Base-by-base conservation (phyloP, 2,888 invertebrate genomes). In the Chaetogeoica ovagalla region DNA sequence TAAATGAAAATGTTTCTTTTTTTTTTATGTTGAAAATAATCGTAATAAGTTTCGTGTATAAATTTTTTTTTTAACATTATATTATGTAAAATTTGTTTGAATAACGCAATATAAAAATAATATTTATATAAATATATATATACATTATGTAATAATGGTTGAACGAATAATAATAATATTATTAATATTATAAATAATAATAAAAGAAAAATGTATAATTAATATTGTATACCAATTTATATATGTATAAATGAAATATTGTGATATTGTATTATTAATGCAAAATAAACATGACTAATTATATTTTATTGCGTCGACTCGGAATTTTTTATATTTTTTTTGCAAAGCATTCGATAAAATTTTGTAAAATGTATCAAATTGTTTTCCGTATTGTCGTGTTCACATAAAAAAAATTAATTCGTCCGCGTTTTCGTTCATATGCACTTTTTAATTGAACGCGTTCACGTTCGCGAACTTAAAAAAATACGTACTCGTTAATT, bases 231-330 rank as follows among this genome's bases (percentile, higher is more conserved):
- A 75, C 75, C 75, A 43, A 68, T 76, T 76, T 76, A 76, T 68
- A 75, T 66, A 48, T 66, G 11, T 62, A 65, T 73, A 68, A 76
- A 76, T 68, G 75, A 30, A 76, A 76, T 68, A 76, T 76, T 76
- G 75, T 76, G 75, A 76, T 76, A 76, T 76, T 68, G 75, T 76
- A 76, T 59, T 68, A 68, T 76, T 76, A 48, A 68, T 60, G 11
- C 66, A n/a, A 62, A 48, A 72, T 55, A 5, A 52, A 52, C 37
- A 70, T 55, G 69, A 70, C 70, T 70, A 63, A 63, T 69, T 74
- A 74, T 74, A 74, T 63, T 74, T 73, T 74, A 52, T 63, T 30
- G 30, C 63, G 73, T 65, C 63, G 15, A 74, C 63, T 63, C 63
- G 62, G 73, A n/a, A n/a, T n/a, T n/a, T n/a, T n/a, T n/a, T n/a